Percentiles rank a stretch among this genome's conserved stretches.
phyloP scores from a whole-genome alignment of 2,888 invertebrate species.

The Tetanocera ferruginea region DNA sequence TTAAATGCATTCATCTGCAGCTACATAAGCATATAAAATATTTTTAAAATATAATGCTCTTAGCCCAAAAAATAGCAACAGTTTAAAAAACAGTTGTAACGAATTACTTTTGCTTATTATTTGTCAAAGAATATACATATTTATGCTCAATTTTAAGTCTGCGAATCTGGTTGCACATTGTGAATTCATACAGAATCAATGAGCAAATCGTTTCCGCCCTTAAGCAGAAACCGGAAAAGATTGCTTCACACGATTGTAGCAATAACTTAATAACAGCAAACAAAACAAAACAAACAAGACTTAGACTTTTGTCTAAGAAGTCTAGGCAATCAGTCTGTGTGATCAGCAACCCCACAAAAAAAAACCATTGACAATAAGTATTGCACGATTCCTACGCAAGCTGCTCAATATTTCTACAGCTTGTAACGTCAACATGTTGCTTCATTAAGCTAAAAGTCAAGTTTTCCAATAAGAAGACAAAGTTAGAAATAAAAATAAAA shows the following conservation, averaged over 20 bases:
- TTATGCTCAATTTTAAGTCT: no score
- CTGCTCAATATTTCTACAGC: no score
- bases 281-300: neutral
- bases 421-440: neutral
- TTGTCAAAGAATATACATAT: no score
- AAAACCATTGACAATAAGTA: slow-evolving; percentile 2
- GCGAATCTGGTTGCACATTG: no score
- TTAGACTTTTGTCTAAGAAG: neutral
- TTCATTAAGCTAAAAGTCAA: neutral
- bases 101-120: no score
- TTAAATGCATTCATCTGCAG: no score
- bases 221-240: slow-evolving; percentile 4
- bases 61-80: no score
- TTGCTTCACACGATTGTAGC: slow-evolving; percentile 4
- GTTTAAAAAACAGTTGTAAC: no score
- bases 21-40: no score
- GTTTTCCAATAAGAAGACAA: neutral
- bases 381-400: slow-evolving; percentile 4
- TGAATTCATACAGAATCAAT: neutral
- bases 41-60: no score
- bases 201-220: slow-evolving; percentile 21
- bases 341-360: neutral
- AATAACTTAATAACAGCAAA: neutral
- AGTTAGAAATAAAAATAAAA: neutral
- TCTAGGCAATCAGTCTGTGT: neutral